These are phyloP conservation scores for Nerophis ophidion DNA, from an alignment of 2,113 vertebrate species.

Conservation along the genomic window DNA sequence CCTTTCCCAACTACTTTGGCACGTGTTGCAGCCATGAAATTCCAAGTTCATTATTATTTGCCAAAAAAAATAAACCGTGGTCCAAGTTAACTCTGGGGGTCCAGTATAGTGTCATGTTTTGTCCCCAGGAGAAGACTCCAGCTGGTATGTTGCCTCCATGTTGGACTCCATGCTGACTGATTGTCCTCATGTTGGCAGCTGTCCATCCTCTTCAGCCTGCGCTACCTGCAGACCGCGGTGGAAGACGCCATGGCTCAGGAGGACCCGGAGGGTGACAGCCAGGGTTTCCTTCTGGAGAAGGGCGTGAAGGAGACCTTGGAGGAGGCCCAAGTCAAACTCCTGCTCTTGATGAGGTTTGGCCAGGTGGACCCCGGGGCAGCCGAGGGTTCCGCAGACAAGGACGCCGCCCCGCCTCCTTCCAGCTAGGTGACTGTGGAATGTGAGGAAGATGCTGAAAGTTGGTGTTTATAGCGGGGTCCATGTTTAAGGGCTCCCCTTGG, in stretches of 20 bases:
- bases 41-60: too few species aligned
- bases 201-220: constrained; percentile 72
- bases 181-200: constrained; percentile 53
- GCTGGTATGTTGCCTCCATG: too few species aligned
- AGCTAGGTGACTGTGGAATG: constrained; percentile 39
- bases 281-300: constrained; percentile 78
- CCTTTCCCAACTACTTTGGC: too few species aligned
- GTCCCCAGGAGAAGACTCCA: too few species aligned
- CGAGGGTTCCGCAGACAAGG: constrained; percentile 43
- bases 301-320: constrained; percentile 73
- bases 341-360: constrained; percentile 49
- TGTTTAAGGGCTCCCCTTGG: constrained; percentile 27
- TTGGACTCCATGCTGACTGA: too few species aligned
- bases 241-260: constrained; percentile 71
- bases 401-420: constrained; percentile 37
- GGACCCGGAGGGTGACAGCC: constrained; percentile 69
- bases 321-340: constrained; percentile 43
- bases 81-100: too few species aligned
- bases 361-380: constrained; percentile 56
- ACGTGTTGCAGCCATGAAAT: too few species aligned
- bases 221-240: constrained; percentile 80
- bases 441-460: neutral
- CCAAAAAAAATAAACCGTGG: too few species aligned
- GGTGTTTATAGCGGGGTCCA: neutral
- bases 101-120: too few species aligned